Evolutionary conservation across 2,888 invertebrate species (phyloP), one percentile per base, ranked within the genome.

Genomic region (Eupithecia dodoneata): DNA sequence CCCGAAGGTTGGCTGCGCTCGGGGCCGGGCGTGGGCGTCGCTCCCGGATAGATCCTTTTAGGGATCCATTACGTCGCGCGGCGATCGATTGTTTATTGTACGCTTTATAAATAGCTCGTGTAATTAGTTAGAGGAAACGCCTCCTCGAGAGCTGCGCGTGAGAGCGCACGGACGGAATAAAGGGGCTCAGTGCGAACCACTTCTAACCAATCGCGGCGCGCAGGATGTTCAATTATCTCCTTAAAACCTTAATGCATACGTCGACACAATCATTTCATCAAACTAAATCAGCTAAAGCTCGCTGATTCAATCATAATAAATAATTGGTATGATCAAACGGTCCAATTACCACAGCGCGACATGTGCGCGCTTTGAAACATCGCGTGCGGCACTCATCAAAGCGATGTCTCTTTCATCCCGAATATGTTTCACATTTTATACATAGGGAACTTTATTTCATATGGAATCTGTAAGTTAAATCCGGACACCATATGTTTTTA

Each of bases 161-260:
- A 49, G 72, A 72, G 52, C 2, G 81, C 77, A 88, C 86, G 87
- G 87, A 55, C 84, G 84, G 84, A 87, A 90, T 90, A 91, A 93
- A 92, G 93, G 93, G 92, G 90, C 90, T 87, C 89, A 89, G 89
- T 88, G 74, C 80, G 80, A 87, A 84, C 86, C 88, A 85, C 89
- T 90, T 90, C 89, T 90, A 90, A 91, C 90, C 91, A 93, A 92
- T 93, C 91, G 88, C 86, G 85, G 86, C 89, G 88, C 89, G 86
- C 94, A 94, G 94, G 94, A 95, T 92, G 93, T 94, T 94, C 94
- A 94, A 95, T 95, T 94, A 94, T 92, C 91, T 92, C 91, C 92
- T 92, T 94, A 92, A 91, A 91, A 91, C 92, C 91, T 91, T 91
- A 93, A 92, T 92, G 88, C 90, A 91, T 91, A 93, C 92, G 92